Base-by-base conservation (phyloP, 35 echinoderm and acorn worm species). In the Ptychodera flava region DNA sequence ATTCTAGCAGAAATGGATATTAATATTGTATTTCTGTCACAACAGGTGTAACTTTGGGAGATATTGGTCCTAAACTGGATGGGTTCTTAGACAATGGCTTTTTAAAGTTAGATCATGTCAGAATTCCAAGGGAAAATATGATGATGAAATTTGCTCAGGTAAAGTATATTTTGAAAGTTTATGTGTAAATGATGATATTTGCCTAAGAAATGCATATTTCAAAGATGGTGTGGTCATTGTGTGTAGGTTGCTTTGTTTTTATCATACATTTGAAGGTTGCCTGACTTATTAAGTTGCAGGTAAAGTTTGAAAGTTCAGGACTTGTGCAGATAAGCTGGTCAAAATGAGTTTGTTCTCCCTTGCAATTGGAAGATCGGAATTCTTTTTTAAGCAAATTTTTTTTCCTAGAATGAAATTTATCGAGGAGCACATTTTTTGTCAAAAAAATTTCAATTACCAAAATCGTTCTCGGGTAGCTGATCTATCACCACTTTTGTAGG, bases 41-140 rank as follows among this genome's bases (percentile, higher is more conserved):
- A n/a, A 33, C 2, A 97, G 95, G 95, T 76, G 85, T 97, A 36
- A 91, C 93, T 79, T 31, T 97, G 35, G 95, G 95, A 16, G 95
- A 97, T 84, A 97, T 97, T 35, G 95, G 95, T 37, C 95, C 95
- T 79, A 97, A 97, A 84, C 2, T 97, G 33, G 95, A 91, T 1
- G 91, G 91, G 32, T 27, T 22, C 33, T 91, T 87, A 89, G 91
- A 93, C 33, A 97, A 97, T 38, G 95, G 95, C 16, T 97, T 93
- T 77, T 87, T 97, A 15, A 86, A 92, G 35, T 91, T 97, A 36
- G 83, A 93, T 16, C 89, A 91, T 85, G 86, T 89, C 16, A 89
- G 95, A 37, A 97, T 97, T 36, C 92, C 92, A 16, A 28, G 89
- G 29, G 90, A 98, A 75, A 91, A 94, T 79, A 98, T 98, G 95